Evolutionary conservation across 92 coral and sea anemone species (phyloP).

Genomic region (Palythoa grandiflora): DNA sequence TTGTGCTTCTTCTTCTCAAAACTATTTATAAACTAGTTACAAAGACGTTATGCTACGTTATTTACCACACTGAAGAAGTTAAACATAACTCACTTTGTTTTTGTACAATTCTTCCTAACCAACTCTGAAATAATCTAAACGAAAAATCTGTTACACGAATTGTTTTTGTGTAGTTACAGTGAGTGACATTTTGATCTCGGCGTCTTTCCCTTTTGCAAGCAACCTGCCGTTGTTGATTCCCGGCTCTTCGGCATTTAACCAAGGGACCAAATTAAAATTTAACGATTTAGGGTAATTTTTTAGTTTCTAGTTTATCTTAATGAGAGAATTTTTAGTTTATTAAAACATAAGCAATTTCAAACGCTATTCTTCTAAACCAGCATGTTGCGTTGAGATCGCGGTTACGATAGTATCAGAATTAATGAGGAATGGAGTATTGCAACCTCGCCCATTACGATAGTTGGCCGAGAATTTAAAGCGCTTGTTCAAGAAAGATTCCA

Average conservation of each 20-base stretch:
- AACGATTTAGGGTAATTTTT: slow-evolving; percentile 72
- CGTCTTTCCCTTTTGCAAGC: background rate
- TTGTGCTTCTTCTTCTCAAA: background rate
- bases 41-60: background rate
- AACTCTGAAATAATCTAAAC: background rate
- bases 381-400: slow-evolving; percentile 47
- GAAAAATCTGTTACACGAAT: background rate
- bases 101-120: background rate
- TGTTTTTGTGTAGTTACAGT: slow-evolving; percentile 20
- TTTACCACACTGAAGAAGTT: slow-evolving; percentile 2
- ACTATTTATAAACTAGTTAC: slow-evolving; percentile 1
- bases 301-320: slow-evolving; percentile 84
- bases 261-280: slow-evolving; percentile 84
- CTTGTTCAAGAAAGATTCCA: background rate
- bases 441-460: slow-evolving; percentile 39
- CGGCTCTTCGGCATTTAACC: slow-evolving; percentile 85
- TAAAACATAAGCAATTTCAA: slow-evolving; percentile 67
- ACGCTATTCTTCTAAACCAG: slow-evolving; percentile 63
- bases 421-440: slow-evolving; percentile 24
- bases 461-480: background rate
- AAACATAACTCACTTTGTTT: slow-evolving; percentile 33
- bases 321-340: slow-evolving; percentile 83
- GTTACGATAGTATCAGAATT: slow-evolving; percentile 32
- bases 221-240: slow-evolving; percentile 1
- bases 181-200: slow-evolving; percentile 4